These are phyloP conservation scores for Coptodon bakossiorum DNA, from an alignment of 2,113 vertebrate species.

Conservation along the genomic window DNA sequence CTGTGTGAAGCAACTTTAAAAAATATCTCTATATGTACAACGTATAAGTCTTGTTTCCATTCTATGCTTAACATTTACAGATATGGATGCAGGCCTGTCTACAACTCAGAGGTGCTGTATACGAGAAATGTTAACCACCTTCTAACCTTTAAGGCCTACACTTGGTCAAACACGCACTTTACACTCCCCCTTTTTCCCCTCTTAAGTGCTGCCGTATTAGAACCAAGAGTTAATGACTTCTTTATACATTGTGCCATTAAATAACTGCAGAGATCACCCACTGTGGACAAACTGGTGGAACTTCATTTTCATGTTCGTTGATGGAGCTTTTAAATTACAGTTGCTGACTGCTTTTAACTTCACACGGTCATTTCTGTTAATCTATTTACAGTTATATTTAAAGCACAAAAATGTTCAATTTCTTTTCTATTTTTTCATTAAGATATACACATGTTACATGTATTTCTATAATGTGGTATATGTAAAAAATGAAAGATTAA, in stretches of 20 bases:
- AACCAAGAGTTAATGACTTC: not conserved
- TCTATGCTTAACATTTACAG: not conserved
- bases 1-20: not conserved
- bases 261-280: not conserved
- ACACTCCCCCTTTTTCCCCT: not conserved
- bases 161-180: constrained; percentile 19
- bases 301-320: not conserved
- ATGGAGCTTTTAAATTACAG: not conserved
- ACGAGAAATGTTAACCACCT: not conserved
- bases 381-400: not conserved
- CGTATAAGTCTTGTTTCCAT: not conserved
- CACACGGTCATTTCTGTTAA: not conserved
- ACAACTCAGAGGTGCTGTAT: not conserved
- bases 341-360: not conserved
- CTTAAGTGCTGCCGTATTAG: not conserved
- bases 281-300: not conserved
- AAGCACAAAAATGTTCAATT: not conserved
- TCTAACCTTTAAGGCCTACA: not conserved
- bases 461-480: constrained; percentile 1
- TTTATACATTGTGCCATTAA: not conserved
- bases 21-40: not conserved
- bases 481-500: constrained; percentile 31
- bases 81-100: not conserved
- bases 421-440: not conserved
- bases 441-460: constrained; percentile 13